Conservation (phyloP, 2,113 vertebrate species). For the Nothoprocta perdicaria region DNA sequence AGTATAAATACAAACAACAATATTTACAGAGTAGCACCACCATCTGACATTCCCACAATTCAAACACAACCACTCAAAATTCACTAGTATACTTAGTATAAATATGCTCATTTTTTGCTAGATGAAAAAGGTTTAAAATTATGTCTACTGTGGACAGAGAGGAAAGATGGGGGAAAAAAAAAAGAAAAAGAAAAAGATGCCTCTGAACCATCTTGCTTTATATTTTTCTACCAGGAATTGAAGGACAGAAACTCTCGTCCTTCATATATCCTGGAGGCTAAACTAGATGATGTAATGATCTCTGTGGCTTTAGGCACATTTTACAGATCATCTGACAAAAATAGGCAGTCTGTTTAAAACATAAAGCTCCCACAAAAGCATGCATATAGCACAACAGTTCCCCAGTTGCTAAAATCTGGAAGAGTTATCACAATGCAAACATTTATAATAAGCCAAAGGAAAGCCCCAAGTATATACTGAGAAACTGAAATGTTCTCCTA, state of each 20-base stretch:
- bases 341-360: constrained; percentile 26
- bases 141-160: background rate
- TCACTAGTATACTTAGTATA: background rate
- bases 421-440: fast-evolving
- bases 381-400: background rate
- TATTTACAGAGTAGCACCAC: background rate
- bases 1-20: background rate
- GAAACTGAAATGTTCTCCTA: background rate
- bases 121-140: background rate
- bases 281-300: background rate
- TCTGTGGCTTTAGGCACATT: background rate
- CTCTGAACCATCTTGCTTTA: background rate
- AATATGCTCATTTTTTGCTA: background rate
- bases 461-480: background rate
- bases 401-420: background rate
- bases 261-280: background rate
- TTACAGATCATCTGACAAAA: constrained; percentile 42
- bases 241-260: background rate
- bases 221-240: background rate
- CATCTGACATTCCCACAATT: background rate
- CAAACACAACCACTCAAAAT: background rate
- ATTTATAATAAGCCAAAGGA: background rate
- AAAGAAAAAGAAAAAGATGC: background rate
- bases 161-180: background rate
- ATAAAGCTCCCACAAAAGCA: background rate